Conservation (phyloP, 53 echinoderm and acorn worm genomes). For the Temnopleurus reevesii region DNA sequence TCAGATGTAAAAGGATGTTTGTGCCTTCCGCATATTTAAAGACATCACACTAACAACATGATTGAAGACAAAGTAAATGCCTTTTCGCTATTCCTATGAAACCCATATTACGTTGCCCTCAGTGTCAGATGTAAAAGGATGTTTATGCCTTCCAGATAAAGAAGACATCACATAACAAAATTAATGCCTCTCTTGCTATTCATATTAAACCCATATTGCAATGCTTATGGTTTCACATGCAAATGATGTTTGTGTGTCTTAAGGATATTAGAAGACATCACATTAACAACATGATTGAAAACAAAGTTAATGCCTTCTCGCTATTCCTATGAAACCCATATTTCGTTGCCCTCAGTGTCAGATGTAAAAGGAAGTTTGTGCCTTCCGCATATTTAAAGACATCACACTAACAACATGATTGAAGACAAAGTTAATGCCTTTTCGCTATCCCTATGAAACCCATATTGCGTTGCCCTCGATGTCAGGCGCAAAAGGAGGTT, state of each 20-base stretch:
- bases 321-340: too few relatives aligned
- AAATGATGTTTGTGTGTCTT: too few relatives aligned
- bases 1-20: too few relatives aligned
- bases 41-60: not conserved
- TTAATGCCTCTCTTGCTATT: too few relatives aligned
- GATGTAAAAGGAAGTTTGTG: too few relatives aligned
- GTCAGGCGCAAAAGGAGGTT: not conserved
- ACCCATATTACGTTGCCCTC: not conserved
- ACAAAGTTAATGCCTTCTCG: too few relatives aligned
- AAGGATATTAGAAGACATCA: too few relatives aligned
- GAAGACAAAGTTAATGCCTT: not conserved
- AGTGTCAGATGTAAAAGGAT: not conserved
- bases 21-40: not conserved
- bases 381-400: not conserved
- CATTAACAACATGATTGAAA: too few relatives aligned
- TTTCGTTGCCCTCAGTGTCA: too few relatives aligned
- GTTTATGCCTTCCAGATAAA: not conserved
- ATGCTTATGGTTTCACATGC: too few relatives aligned
- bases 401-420: conserved; percentile 7
- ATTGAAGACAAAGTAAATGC: not conserved
- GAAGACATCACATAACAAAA: too few relatives aligned
- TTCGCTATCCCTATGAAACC: not conserved
- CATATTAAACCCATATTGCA: too few relatives aligned
- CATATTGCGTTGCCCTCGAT: not conserved
- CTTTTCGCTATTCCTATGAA: not conserved